A percentile compares a stretch with the other conserved stretches of the same genome.
Conservation (phyloP, 2,888 invertebrate species). For the Arge pagana region DNA sequence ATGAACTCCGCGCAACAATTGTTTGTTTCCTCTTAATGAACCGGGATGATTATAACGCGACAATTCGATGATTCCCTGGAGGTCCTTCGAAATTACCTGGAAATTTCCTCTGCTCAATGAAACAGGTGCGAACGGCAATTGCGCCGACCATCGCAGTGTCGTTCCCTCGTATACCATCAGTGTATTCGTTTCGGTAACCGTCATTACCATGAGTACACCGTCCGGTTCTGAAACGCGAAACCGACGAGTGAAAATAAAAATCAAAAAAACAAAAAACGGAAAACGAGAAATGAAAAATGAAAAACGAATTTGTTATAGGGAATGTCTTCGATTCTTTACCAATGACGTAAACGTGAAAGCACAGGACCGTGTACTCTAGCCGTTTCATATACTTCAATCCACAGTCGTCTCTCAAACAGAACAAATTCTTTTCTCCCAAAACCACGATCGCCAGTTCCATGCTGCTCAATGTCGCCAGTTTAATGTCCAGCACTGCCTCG, state of each 20-base stretch:
- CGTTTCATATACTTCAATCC: slow-evolving; percentile 78
- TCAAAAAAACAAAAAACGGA: not conserved
- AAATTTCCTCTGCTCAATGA: slow-evolving; percentile 75
- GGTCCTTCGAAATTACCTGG: slow-evolving; percentile 59
- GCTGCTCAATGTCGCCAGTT: slow-evolving; percentile 66
- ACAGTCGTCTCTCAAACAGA: slow-evolving; percentile 79
- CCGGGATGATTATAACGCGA: too few species aligned
- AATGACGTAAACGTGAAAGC: slow-evolving; percentile 73
- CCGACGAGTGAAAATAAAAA: not conserved
- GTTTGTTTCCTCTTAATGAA: too few species aligned
- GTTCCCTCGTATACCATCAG: slow-evolving; percentile 85
- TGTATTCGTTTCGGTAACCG: slow-evolving; percentile 81
- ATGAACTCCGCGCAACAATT: too few species aligned
- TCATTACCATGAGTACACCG: slow-evolving; percentile 72
- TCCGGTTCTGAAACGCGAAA: slow-evolving; percentile 70
- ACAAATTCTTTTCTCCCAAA: slow-evolving; percentile 84
- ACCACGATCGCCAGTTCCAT: slow-evolving; percentile 75
- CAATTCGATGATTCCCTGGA: too few species aligned
- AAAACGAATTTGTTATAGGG: not conserved
- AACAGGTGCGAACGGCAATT: slow-evolving; percentile 75
- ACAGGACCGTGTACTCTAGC: slow-evolving; percentile 81
- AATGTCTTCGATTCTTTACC: slow-evolving; percentile 58
- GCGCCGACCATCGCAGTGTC: slow-evolving; percentile 87
- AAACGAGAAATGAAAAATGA: not conserved
- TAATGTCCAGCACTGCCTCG: slow-evolving; percentile 70